A percentile compares a stretch with the other conserved stretches of the same genome.
Evolutionary conservation across 1,140 invertebrate species (phyloP).

Genomic region (Eriocheir sinensis): DNA sequence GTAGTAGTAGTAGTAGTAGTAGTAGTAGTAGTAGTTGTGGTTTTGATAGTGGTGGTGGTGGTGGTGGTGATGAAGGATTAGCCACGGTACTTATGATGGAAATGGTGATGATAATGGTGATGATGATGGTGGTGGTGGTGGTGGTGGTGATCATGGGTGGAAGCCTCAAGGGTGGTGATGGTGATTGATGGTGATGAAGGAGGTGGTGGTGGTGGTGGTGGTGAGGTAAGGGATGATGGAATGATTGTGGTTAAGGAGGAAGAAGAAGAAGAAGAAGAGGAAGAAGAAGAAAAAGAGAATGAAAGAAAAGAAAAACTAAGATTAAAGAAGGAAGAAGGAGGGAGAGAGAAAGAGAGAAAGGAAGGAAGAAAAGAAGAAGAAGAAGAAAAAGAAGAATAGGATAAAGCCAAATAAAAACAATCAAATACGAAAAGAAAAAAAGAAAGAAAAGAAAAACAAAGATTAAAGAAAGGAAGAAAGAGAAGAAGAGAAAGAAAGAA

Average conservation of each 20-base stretch:
- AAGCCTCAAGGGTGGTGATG: neutral
- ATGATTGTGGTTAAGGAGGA: too few species aligned
- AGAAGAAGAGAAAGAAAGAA: neutral
- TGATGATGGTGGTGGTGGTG: neutral
- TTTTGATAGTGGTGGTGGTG: too few species aligned
- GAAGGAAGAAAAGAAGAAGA: neutral
- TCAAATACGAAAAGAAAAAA: neutral
- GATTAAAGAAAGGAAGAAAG: neutral
- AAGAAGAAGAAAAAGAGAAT: neutral
- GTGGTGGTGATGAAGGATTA: neutral
- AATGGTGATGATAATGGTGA: neutral
- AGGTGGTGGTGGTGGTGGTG: neutral
- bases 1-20: constrained; percentile 7
- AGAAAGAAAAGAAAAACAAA: neutral
- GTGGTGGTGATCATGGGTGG: neutral
- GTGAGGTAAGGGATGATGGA: neutral
- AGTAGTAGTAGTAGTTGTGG: neutral
- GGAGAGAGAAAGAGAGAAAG: neutral
- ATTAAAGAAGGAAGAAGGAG: neutral
- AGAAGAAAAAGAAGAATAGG: neutral
- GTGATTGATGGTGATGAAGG: neutral
- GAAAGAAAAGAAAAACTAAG: neutral
- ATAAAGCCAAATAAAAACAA: neutral
- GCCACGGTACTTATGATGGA: too few species aligned
- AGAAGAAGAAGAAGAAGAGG: too few species aligned